A percentile compares a stretch with the other conserved stretches of the same genome.
Evolutionary conservation across 2,888 invertebrate species (phyloP).

Genomic region (Ferrisia virgata): DNA sequence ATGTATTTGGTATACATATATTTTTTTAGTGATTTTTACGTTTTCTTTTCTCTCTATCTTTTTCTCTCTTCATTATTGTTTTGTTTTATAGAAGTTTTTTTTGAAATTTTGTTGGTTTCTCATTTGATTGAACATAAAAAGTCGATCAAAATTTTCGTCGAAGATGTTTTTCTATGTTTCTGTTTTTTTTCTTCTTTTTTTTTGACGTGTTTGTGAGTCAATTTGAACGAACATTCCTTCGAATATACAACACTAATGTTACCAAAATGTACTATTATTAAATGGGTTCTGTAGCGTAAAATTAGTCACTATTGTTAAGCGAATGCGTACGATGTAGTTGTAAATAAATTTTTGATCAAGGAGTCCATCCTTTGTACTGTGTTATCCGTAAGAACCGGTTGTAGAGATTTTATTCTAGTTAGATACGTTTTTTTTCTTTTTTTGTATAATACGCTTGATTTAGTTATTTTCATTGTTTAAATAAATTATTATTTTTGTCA

Average conservation of each 20-base stretch:
- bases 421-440: background rate
- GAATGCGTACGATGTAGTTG: slow-evolving; percentile 32
- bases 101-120: background rate
- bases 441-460: slow-evolving; percentile 21
- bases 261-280: slow-evolving; percentile 37
- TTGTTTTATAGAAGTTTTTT: slow-evolving; percentile 25
- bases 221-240: slow-evolving; percentile 41
- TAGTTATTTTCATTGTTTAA: slow-evolving; percentile 30
- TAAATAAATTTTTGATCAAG: slow-evolving; percentile 11
- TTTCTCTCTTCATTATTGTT: background rate
- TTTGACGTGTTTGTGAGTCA: background rate
- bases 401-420: slow-evolving; percentile 30
- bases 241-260: slow-evolving; percentile 33
- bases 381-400: slow-evolving; percentile 14
- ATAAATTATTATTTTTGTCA: slow-evolving; percentile 19
- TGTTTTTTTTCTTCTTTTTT: background rate
- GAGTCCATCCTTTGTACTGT: background rate
- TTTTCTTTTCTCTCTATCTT: background rate
- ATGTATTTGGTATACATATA: background rate
- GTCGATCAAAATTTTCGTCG: slow-evolving; percentile 1
- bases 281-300: slow-evolving; percentile 36
- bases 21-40: slow-evolving; percentile 15
- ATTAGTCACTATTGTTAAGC: slow-evolving; percentile 41
- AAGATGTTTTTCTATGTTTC: background rate
- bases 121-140: slow-evolving; percentile 8